Evolutionary conservation across 2,888 invertebrate genomes (phyloP).

Genomic region (Saturnia pavonia): DNA sequence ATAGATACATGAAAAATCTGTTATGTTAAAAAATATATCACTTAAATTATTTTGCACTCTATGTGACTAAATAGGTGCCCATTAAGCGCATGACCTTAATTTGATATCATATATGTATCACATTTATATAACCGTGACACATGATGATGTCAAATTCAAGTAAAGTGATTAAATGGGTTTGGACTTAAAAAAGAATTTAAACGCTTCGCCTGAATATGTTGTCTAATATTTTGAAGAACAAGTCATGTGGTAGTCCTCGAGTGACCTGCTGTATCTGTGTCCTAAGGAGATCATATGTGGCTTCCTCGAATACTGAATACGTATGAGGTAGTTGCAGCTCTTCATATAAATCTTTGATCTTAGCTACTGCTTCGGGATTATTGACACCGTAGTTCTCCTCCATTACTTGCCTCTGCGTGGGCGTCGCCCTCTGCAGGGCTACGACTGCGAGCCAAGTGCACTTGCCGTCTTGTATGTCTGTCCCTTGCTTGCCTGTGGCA

Average conservation of each 20-base stretch:
- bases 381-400: conserved; percentile 88
- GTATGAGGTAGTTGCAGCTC: conserved; percentile 89
- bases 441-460: conserved; percentile 97
- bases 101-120: neutral
- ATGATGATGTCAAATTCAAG: neutral
- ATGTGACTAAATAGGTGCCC: neutral
- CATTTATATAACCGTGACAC: neutral
- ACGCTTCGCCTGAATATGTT: conserved; percentile 89
- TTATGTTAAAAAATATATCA: neutral
- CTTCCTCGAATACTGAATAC: conserved; percentile 91
- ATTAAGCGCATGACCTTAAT: neutral
- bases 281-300: conserved; percentile 90
- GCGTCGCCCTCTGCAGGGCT: conserved; percentile 89
- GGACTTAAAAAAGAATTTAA: conserved; percentile 50
- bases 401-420: conserved; percentile 87
- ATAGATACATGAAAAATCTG: neutral
- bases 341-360: conserved; percentile 89
- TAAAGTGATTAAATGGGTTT: neutral
- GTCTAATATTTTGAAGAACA: conserved; percentile 91
- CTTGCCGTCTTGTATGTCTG: conserved; percentile 97
- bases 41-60: conserved; percentile 11
- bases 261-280: conserved; percentile 93
- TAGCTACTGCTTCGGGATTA: conserved; percentile 84
- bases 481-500: conserved; percentile 94
- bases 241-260: conserved; percentile 88